Base-by-base conservation (phyloP, 2,797 vertebrate species). In the Cottoperca gobio region DNA sequence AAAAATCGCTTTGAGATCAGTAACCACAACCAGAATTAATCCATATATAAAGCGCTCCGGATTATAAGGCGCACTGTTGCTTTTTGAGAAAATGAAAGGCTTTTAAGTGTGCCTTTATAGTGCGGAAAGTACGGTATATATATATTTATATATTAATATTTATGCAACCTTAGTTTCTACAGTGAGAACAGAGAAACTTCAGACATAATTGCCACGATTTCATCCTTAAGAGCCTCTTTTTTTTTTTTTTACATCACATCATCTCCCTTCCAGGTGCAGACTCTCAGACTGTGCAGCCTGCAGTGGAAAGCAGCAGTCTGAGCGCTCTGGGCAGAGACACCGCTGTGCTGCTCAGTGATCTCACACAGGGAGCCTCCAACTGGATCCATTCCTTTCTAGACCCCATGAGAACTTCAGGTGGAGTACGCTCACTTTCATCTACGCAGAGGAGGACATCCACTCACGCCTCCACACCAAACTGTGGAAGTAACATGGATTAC, bases 331-430 rank as follows among this genome's bases (percentile, higher is more conserved):
- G 95, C 31, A 86, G 94, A 58, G 95, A 97, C 88, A 96, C 96
- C 0, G 94, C 94, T 1, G 33, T 95, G 66, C 86, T 97, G 53
- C 83, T 97, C 35, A 87, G 91, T 11, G 95, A 96, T 45, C 90
- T 97, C 78, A 95, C 94, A 1, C 88, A 95, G 63, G 92, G 95
- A 0, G 96, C 96, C 19, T 95, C 96, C 43, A 95, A 92, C 17
- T 97, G 96, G 95, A 91, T 97, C 86, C 95, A 96, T 84, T 95
- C 95, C 16, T 92, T 96, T 13, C 87, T 96, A 81, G 95, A 95
- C 58, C 78, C 91, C 17, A 68, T 63, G 0, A 78, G 88, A 60
- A 84, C 73, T 1, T 53, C 79, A 6, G 58, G 73, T 3, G 76
- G 21, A 5, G 6, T 49, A 0, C 61, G 53, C 13, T 64, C 79